These are phyloP conservation scores for Metallyticus violacea DNA, from an alignment of 2,888 invertebrate species.

Conservation along the genomic window DNA sequence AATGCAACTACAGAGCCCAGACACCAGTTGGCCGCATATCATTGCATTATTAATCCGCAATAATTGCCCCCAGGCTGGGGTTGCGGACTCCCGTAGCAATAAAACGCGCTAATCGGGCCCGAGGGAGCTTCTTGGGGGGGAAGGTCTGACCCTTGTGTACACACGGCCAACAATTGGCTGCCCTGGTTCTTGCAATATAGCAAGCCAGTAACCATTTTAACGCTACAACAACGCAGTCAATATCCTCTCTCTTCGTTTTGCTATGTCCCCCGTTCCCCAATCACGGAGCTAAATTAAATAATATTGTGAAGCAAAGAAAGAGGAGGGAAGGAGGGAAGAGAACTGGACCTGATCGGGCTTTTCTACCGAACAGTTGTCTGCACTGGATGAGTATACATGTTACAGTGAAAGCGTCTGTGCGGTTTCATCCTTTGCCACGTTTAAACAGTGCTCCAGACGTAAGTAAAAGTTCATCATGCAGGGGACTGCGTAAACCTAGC, in stretches of 20 bases:
- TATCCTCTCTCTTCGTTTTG: not conserved
- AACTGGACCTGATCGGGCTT: not conserved
- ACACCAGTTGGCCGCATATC: too few relatives aligned
- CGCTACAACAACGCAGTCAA: not conserved
- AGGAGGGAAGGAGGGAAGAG: too few relatives aligned
- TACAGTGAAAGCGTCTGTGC: not conserved
- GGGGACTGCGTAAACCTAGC: too few relatives aligned
- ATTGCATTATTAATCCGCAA: not conserved
- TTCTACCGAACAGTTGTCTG: not conserved
- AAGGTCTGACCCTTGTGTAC: not conserved
- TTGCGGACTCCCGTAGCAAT: slow-evolving; percentile 4
- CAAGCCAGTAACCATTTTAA: slow-evolving; percentile 3
- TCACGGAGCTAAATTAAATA: slow-evolving; percentile 18
- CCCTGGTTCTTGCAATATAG: slow-evolving; percentile 21
- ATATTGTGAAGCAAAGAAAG: slow-evolving; percentile 7
- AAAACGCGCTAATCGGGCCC: slow-evolving; percentile 29
- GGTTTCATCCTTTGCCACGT: too few relatives aligned
- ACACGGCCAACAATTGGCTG: not conserved
- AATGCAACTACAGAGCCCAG: not conserved
- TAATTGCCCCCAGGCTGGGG: not conserved
- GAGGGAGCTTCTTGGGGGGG: not conserved
- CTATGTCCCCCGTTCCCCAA: not conserved
- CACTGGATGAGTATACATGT: not conserved
- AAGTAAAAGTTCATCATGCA: not conserved
- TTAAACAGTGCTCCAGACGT: too few relatives aligned